These are phyloP conservation scores for Sitophilus oryzae DNA, from an alignment of 1,140 invertebrate genomes.

Conservation along the genomic window DNA sequence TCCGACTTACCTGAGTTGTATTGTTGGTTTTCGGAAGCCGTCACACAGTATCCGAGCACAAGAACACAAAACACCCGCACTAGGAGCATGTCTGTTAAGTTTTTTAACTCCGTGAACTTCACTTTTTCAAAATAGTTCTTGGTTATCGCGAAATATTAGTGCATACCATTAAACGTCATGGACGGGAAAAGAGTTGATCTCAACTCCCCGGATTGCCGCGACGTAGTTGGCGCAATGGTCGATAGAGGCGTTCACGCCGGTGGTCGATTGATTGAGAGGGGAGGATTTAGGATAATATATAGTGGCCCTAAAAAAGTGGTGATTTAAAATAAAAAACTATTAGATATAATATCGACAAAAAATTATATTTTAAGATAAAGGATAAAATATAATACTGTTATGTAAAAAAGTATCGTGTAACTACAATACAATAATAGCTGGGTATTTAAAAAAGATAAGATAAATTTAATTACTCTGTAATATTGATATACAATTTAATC, in stretches of 20 bases:
- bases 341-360: too few relatives aligned
- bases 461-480: too few relatives aligned
- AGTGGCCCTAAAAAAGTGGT: constrained; percentile 2
- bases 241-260: constrained; percentile 15
- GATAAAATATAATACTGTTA: too few relatives aligned
- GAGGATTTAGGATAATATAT: constrained; percentile 8
- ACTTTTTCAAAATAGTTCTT: constrained; percentile 19
- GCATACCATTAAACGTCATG: constrained; percentile 11
- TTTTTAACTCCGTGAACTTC: background rate
- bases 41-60: constrained; percentile 22
- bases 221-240: constrained; percentile 20
- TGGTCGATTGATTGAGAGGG: constrained; percentile 12
- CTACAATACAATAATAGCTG: too few relatives aligned
- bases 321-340: too few relatives aligned
- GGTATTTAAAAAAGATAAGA: too few relatives aligned
- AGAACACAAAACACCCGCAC: constrained; percentile 21
- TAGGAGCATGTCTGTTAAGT: constrained; percentile 15
- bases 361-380: too few relatives aligned
- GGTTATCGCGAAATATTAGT: constrained; percentile 12
- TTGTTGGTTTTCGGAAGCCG: constrained; percentile 17
- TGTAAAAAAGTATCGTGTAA: too few relatives aligned
- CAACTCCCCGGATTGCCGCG: constrained; percentile 11
- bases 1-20: constrained; percentile 19
- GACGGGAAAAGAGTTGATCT: constrained; percentile 16
- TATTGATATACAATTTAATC: too few relatives aligned